Conservation (phyloP, 2,113 vertebrate species). For the Indicator indicator region DNA sequence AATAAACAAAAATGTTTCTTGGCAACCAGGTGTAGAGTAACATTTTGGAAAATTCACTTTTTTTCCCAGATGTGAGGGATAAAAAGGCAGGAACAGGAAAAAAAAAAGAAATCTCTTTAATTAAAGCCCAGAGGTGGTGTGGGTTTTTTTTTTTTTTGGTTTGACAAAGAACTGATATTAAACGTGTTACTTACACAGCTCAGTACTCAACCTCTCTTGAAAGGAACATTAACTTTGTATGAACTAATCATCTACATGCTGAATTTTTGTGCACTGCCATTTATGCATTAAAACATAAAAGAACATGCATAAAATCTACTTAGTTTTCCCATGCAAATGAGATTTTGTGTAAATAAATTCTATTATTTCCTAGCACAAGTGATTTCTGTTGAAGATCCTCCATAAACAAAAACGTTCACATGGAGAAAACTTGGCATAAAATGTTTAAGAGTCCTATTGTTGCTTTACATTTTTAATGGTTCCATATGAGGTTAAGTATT, state of each 20-base stretch:
- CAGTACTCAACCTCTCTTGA: slow-evolving; percentile 17
- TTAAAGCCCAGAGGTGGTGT: background rate
- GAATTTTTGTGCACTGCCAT: slow-evolving; percentile 37
- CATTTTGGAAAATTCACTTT: background rate
- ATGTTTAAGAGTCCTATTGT: background rate
- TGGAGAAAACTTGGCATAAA: slow-evolving; percentile 1
- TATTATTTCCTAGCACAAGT: slow-evolving; percentile 15
- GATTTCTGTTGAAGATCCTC: background rate
- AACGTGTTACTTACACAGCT: slow-evolving; percentile 27
- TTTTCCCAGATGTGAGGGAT: background rate
- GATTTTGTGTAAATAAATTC: slow-evolving; percentile 34
- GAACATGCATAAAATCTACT: slow-evolving; percentile 16
- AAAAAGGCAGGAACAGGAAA: background rate
- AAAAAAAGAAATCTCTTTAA: background rate
- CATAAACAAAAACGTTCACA: background rate
- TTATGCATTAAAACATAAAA: slow-evolving; percentile 48
- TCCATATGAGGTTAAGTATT: slow-evolving; percentile 24
- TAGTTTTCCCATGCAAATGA: slow-evolving; percentile 37
- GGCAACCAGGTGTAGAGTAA: background rate
- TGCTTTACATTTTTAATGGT: slow-evolving; percentile 24
- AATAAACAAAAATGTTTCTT: background rate
- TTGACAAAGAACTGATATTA: slow-evolving; percentile 21
- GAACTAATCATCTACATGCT: slow-evolving; percentile 31
- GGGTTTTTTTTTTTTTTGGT: background rate
- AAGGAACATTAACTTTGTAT: slow-evolving; percentile 59